Evolutionary conservation across 2,797 vertebrate genomes (phyloP).

Genomic region (Parotocinclus haroldoi): DNA sequence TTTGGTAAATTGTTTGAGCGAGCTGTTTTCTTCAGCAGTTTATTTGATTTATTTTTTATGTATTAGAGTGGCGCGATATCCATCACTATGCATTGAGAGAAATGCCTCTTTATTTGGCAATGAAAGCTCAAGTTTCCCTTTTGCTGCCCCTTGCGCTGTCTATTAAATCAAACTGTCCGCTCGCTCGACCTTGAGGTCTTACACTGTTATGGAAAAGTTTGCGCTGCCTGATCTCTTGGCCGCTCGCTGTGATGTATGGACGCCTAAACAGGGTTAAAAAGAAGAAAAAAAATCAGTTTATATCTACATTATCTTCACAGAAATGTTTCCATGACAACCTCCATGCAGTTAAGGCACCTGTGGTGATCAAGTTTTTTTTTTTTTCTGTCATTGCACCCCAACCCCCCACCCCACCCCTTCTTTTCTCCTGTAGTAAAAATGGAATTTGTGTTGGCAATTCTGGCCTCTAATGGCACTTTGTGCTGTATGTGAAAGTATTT

Average conservation of each 20-base stretch:
- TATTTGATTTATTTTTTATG: background rate
- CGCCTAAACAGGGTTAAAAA: constrained; percentile 74
- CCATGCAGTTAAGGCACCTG: constrained; percentile 92
- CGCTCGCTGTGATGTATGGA: constrained; percentile 66
- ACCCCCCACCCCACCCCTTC: constrained; percentile 9
- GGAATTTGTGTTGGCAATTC: constrained; percentile 98
- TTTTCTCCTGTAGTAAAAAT: constrained; percentile 74
- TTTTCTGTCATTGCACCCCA: constrained; percentile 32
- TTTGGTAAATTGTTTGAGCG: constrained; percentile 5
- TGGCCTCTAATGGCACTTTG: constrained; percentile 97
- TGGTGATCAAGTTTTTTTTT: constrained; percentile 91
- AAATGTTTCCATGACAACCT: constrained; percentile 99
- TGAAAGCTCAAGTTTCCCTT: constrained; percentile 54
- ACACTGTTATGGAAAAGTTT: constrained; percentile 56
- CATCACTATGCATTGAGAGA: background rate
- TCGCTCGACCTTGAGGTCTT: constrained; percentile 63
- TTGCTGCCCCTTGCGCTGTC: constrained; percentile 44
- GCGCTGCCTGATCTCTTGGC: constrained; percentile 66
- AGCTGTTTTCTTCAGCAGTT: constrained; percentile 1
- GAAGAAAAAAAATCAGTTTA: constrained; percentile 71
- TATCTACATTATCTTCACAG: constrained; percentile 85
- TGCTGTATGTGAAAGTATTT: constrained; percentile 91
- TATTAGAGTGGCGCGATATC: background rate
- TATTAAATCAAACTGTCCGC: constrained; percentile 58
- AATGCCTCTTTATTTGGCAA: background rate